Conservation (phyloP, 2,797 vertebrate genomes). For the Sebastes oblongus region DNA sequence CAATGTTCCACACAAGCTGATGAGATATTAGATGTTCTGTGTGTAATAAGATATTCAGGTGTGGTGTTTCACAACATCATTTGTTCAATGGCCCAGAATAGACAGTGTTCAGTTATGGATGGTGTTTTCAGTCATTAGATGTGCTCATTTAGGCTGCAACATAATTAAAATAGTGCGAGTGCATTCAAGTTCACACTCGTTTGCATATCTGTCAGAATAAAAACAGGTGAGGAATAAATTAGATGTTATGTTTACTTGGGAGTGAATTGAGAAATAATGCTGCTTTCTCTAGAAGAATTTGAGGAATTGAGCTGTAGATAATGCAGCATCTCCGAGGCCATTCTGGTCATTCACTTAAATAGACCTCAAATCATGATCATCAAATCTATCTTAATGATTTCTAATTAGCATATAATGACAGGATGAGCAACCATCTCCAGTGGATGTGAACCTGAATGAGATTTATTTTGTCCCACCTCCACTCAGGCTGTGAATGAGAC, state of each 20-base stretch:
- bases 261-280: background rate
- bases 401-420: constrained; percentile 33
- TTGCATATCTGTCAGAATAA: background rate
- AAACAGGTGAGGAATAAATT: constrained; percentile 1
- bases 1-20: background rate
- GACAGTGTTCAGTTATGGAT: constrained; percentile 12
- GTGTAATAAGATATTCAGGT: constrained; percentile 12
- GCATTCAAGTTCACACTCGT: background rate
- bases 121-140: constrained; percentile 13
- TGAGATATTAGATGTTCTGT: constrained; percentile 15
- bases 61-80: constrained; percentile 14
- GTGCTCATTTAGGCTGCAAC: constrained; percentile 7
- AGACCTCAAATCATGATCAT: constrained; percentile 35
- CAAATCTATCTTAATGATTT: constrained; percentile 36
- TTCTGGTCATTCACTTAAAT: constrained; percentile 24
- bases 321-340: constrained; percentile 4
- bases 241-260: background rate
- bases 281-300: background rate
- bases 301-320: background rate
- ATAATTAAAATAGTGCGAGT: constrained; percentile 7
- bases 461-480: background rate
- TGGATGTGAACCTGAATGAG: constrained; percentile 18
- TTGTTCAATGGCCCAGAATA: constrained; percentile 29
- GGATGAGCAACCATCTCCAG: constrained; percentile 12
- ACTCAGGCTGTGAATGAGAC: background rate